These are phyloP conservation scores for Cydia pomonella DNA, from an alignment of 1,140 invertebrate species.

Conservation along the genomic window DNA sequence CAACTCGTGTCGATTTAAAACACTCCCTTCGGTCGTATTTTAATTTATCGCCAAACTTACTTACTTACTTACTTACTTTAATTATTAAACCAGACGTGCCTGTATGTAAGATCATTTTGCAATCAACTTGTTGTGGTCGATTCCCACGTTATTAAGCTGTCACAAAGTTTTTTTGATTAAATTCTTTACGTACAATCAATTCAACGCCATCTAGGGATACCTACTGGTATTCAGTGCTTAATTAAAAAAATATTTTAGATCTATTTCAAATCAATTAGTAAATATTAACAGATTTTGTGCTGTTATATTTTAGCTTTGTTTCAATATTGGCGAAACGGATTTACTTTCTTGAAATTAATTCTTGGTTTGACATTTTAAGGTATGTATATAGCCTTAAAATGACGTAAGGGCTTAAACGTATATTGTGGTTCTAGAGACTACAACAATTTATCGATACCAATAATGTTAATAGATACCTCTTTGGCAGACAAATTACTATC, in stretches of 20 bases:
- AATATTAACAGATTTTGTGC: not conserved
- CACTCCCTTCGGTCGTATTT: too few relatives aligned
- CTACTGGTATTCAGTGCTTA: not conserved
- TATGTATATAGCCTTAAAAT: too few relatives aligned
- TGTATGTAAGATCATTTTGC: conserved; percentile 16
- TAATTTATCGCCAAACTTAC: too few relatives aligned
- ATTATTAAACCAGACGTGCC: not conserved
- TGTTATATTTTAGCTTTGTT: too few relatives aligned
- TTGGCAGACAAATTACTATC: not conserved
- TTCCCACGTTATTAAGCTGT: conserved; percentile 1
- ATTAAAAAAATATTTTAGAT: not conserved
- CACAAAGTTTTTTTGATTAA: conserved; percentile 6
- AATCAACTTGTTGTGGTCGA: not conserved
- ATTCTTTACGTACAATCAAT: conserved; percentile 18
- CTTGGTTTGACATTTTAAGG: too few relatives aligned
- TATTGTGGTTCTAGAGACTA: too few relatives aligned
- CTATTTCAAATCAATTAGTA: too few relatives aligned
- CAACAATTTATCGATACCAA: not conserved
- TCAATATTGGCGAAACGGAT: too few relatives aligned
- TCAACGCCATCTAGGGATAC: not conserved
- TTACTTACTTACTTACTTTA: too few relatives aligned
- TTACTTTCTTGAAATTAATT: too few relatives aligned
- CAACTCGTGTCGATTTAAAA: too few relatives aligned
- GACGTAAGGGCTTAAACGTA: too few relatives aligned
- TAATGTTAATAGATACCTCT: not conserved